phyloP scores from a whole-genome alignment of 2,113 vertebrate genomes.

The Pterocles gutturalis region DNA sequence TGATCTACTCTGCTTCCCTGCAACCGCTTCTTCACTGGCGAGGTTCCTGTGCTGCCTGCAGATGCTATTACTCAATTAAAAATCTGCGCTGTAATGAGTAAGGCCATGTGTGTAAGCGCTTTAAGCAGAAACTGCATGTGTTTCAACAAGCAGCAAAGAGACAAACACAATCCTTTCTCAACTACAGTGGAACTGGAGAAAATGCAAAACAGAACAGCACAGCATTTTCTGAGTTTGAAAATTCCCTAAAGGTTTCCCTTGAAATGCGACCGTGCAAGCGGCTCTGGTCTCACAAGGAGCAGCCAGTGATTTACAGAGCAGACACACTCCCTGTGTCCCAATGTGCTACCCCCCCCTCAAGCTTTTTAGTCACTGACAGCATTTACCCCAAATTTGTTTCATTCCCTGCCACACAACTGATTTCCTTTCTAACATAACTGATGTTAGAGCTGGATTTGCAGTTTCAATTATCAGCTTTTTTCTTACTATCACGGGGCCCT shows the following conservation, averaged over 20 bases:
- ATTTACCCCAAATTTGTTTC: background rate
- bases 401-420: background rate
- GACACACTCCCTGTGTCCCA: background rate
- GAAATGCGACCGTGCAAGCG: rapidly evolving
- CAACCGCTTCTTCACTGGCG: rapidly evolving
- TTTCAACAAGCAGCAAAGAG: background rate
- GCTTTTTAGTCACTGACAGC: background rate
- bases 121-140: background rate
- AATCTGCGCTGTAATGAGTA: background rate
- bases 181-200: background rate
- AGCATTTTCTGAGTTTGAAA: background rate
- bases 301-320: background rate
- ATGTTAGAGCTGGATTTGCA: background rate
- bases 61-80: background rate
- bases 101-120: background rate
- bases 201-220: background rate
- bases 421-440: background rate
- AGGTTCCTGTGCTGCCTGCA: background rate
- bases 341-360: background rate
- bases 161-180: background rate
- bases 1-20: background rate
- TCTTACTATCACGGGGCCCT: background rate
- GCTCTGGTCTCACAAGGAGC: background rate
- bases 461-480: background rate
- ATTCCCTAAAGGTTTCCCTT: background rate